phyloP scores from a whole-genome alignment of 2,797 vertebrate genomes.

The Podargus strigoides region DNA sequence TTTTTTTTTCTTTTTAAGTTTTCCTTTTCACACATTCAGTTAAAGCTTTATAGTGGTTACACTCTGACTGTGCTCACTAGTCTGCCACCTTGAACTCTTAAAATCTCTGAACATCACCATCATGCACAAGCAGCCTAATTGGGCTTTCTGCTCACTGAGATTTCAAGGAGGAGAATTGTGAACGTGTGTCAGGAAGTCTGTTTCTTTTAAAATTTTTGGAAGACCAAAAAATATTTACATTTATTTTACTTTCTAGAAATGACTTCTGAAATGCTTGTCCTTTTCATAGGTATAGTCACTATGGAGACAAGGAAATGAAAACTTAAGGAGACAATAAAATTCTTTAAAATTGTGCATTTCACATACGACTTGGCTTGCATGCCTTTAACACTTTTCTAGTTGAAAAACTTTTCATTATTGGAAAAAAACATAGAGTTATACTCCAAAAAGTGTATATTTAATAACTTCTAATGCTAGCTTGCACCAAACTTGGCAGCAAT shows the following conservation, averaged over 20 bases:
- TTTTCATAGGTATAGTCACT: not conserved
- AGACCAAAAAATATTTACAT: not conserved
- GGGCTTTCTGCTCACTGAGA: not conserved
- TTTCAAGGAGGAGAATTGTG: not conserved
- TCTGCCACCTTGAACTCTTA: not conserved
- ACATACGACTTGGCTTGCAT: not conserved
- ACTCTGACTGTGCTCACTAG: not conserved
- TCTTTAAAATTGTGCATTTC: not conserved
- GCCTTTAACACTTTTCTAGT: not conserved
- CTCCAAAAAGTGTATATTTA: not conserved
- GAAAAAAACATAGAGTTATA: not conserved
- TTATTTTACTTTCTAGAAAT: not conserved
- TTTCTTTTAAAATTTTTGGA: not conserved
- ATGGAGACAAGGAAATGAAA: not conserved
- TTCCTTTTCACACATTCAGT: not conserved
- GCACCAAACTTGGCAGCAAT: not conserved
- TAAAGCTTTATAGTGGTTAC: not conserved
- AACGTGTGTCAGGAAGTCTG: not conserved
- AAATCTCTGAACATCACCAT: rapidly evolving
- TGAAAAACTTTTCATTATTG: not conserved
- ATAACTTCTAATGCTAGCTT: not conserved
- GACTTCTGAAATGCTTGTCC: not conserved
- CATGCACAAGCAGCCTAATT: not conserved
- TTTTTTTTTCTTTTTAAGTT: not conserved
- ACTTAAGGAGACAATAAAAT: not conserved